Evolutionary conservation across 2,888 invertebrate species (phyloP).

Genomic region (Napeogenes sylphis): DNA sequence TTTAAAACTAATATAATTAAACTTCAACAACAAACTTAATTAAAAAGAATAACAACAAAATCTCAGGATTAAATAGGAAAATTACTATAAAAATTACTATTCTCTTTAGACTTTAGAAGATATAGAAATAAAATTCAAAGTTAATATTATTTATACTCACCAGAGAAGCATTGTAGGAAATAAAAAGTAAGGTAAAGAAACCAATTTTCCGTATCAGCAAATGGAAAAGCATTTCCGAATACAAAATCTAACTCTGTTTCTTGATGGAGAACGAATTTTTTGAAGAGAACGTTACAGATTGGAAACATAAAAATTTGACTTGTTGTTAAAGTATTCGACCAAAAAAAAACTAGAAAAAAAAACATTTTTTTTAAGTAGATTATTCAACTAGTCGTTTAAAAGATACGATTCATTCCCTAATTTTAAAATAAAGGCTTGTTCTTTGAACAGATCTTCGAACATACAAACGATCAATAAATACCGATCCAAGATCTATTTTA

Average conservation of each 20-base stretch:
- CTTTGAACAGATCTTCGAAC: no score
- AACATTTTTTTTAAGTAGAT: neutral
- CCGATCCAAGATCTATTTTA: no score
- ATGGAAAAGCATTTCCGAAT: conserved; percentile 48
- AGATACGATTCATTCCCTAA: no score
- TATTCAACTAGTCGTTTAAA: no score
- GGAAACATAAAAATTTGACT: conserved; percentile 45
- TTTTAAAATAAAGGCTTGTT: no score
- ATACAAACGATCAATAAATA: no score
- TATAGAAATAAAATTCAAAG: neutral
- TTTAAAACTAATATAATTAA: no score
- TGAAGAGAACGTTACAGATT: conserved; percentile 40
- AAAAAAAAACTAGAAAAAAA: conserved; percentile 43
- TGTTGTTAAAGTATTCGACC: conserved; percentile 42
- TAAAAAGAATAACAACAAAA: no score
- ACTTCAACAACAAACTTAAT: no score
- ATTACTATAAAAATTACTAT: no score
- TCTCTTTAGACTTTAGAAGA: no score
- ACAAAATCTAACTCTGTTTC: conserved; percentile 41
- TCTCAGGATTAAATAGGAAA: no score
- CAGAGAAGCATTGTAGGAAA: conserved; percentile 44
- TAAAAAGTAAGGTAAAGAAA: conserved; percentile 45
- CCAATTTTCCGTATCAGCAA: conserved; percentile 45
- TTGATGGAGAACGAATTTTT: conserved; percentile 42
- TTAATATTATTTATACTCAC: conserved; percentile 39